These are phyloP conservation scores for Gobio occitaniae DNA, from an alignment of 2,797 vertebrate genomes.

Conservation along the genomic window DNA sequence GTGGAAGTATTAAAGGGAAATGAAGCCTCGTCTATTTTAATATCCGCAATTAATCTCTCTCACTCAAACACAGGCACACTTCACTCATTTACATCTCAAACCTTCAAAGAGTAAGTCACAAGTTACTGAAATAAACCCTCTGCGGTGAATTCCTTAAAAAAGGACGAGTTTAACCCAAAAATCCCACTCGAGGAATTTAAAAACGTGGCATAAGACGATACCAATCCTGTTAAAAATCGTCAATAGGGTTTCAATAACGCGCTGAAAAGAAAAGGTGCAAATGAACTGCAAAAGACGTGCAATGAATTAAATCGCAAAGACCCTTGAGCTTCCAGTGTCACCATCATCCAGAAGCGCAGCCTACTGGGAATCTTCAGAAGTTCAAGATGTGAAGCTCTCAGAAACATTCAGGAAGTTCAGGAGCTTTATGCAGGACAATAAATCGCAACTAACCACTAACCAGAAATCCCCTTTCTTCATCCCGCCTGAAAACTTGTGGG, in stretches of 20 bases:
- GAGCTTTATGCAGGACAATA: background rate
- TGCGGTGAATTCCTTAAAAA: background rate
- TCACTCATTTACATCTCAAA: background rate
- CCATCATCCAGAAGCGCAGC: background rate
- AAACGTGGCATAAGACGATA: background rate
- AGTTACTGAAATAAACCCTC: background rate
- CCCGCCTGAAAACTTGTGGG: background rate
- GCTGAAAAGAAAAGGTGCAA: background rate
- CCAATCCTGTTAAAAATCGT: background rate
- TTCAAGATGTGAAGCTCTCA: background rate
- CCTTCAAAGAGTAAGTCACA: background rate
- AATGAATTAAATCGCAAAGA: background rate
- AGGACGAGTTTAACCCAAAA: background rate
- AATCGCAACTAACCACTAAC: too few relatives aligned
- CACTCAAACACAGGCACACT: background rate
- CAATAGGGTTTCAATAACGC: background rate
- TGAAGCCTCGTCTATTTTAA: background rate
- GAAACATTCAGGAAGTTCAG: background rate
- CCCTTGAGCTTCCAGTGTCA: background rate
- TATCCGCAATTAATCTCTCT: background rate
- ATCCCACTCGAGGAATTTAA: too few relatives aligned
- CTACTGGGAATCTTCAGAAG: background rate
- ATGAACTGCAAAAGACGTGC: slow-evolving; percentile 14
- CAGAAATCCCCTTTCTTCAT: background rate
- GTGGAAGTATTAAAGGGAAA: slow-evolving; percentile 6